Evolutionary conservation across 2,888 invertebrate genomes (phyloP), one percentile per base, ranked within the genome.

Genomic region (Idaea straminata): DNA sequence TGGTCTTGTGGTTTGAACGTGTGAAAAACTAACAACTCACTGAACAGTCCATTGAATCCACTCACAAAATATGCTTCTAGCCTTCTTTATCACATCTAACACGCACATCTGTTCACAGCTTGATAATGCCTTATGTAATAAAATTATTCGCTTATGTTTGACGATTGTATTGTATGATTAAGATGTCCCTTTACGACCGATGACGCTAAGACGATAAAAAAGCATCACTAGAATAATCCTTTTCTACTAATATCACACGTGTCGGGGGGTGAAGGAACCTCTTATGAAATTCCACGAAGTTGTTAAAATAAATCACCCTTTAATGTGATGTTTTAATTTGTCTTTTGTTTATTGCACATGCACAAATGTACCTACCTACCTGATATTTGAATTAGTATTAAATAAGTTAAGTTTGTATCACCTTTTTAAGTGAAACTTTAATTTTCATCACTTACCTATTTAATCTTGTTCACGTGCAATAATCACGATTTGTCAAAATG

Each of bases 391-490:
- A 38, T 10, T 36, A 58, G 25, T 38, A 16, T 38, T 16, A 36
- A 65, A 47, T 47, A 47, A 47, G 3, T 47, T 47, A 47, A 47
- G 1, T 47, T 47, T 25, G 25, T 25, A 25, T 47, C 47, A 47
- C 47, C 7, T 47, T 10, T 47, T 13, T 47, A 6, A 36, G 47
- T 47, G 13, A 47, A 47, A 47, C 47, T 47, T 47, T 4, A 15
- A 58, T 15, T 58, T 58, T 58, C n/a, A 15, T 15, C 16, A 35
- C 36, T 7, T 15, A 38, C 59, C 25, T 25, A 25, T 57, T 61
- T 59, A 15, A 13, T 10, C 59, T 59, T 68, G 73, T 74, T 75
- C 81, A 83, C 84, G 80, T 88, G 86, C 82, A 85, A 74, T 81
- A 78, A 85, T 83, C 76, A 66, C 65, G 75, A 72, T 70, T 81